Evolutionary conservation across 2,888 invertebrate genomes (phyloP), one percentile per base, ranked within the genome.

Genomic region (Acrocyrtus sp.): DNA sequence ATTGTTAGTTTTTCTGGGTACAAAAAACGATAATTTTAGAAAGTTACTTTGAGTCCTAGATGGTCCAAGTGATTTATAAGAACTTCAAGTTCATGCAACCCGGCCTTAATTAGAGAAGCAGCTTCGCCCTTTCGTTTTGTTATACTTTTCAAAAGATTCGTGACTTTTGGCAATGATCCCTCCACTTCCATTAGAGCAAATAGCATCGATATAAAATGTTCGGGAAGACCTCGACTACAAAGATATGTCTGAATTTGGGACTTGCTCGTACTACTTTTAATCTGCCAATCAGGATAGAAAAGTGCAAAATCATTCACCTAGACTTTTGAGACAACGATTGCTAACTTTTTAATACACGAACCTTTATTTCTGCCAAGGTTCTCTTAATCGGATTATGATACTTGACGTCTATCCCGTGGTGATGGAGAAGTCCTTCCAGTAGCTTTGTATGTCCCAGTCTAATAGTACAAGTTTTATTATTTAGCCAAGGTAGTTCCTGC

Each of bases 361-460:
- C 83, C 78, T 82, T 83, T 3, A 81, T 78, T 27, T 83, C 83
- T 12, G 81, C 68, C 1, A 85, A 79, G 45, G 83, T 81, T 21
- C 78, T 67, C 65, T 79, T 83, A n/a, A 85, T 83, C 27, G 82
- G 81, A 2, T 74, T 45, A 62, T 85, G 84, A 57, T 83, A 81
- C 51, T 84, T 89, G 22, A 88, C 87, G 8, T 92, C 90, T 3
- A 97, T 90, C 3, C 92, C 93, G 82, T 92, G 93, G 75, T 92
- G 90, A 62, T 92, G 85, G 12, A 97, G 86, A 67, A 96, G 87
- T 0, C 93, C 91, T 79, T 90, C 87, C 72, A 95, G 83, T 5
- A 96, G 84, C 43, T 88, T 89, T 0, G 91, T 91, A 82, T 96
- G 95, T 83, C 94, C 95, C 72, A 96, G 84, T 63, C 91, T 89